A percentile compares a stretch with the other conserved stretches of the same genome.
These are phyloP conservation scores for Pocota personata DNA, from an alignment of 2,888 invertebrate species.

Conservation along the genomic window DNA sequence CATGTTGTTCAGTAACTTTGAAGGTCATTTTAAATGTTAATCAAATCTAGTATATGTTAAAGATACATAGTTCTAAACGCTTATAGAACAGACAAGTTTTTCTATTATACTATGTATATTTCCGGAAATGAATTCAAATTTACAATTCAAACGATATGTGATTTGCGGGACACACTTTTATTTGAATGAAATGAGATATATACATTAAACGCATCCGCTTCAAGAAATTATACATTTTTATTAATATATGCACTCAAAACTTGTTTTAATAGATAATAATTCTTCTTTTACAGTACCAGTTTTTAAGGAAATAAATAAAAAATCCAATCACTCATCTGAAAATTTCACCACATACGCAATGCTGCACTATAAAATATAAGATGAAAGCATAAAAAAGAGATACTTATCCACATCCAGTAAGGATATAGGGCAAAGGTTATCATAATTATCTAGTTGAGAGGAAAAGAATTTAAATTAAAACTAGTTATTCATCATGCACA, in stretches of 20 bases:
- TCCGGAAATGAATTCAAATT: constrained; percentile 1
- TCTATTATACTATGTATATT: background rate
- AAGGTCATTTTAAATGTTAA: constrained; percentile 11
- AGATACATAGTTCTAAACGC: background rate
- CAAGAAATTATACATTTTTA: background rate
- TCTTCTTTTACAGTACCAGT: background rate
- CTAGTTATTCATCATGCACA: background rate
- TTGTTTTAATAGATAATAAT: background rate
- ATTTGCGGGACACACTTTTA: background rate
- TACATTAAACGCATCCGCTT: background rate
- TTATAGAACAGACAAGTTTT: constrained; percentile 11
- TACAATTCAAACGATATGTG: background rate
- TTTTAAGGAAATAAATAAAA: background rate
- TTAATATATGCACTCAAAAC: constrained; percentile 27
- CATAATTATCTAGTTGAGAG: background rate
- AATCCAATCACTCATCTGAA: background rate
- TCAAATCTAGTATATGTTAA: background rate
- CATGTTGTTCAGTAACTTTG: background rate
- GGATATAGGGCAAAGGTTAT: background rate
- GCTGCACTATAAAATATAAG: no score
- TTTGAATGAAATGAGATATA: background rate
- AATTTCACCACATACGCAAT: background rate
- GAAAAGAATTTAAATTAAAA: constrained; percentile 14
- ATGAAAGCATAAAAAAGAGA: background rate
- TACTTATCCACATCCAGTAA: background rate